Evolutionary conservation across 2,888 invertebrate genomes (phyloP).

Genomic region (Parnassius mnemosyne): DNA sequence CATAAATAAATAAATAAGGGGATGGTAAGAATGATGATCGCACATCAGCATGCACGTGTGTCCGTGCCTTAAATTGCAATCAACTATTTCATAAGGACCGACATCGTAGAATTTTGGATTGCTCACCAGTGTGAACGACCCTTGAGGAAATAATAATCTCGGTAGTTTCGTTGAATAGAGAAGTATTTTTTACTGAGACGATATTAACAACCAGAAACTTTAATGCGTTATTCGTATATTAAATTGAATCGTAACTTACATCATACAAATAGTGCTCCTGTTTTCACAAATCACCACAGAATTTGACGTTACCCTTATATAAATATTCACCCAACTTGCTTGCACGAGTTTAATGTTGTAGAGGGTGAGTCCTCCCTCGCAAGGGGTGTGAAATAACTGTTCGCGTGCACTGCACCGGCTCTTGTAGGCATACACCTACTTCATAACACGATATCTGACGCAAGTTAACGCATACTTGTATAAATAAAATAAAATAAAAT

Average conservation of each 20-base stretch:
- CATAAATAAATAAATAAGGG: no score
- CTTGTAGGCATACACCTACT: constrained; percentile 29
- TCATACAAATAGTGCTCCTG: constrained; percentile 10
- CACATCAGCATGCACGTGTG: no score
- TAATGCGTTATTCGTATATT: constrained; percentile 1
- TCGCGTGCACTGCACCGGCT: constrained; percentile 45
- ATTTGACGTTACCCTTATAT: constrained; percentile 27
- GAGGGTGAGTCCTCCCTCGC: constrained; percentile 44
- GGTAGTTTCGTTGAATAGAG: no score
- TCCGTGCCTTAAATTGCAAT: no score
- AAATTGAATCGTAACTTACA: constrained; percentile 15
- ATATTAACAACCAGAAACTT: no score
- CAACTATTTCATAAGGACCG: no score
- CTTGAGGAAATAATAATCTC: no score
- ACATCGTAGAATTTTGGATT: no score
- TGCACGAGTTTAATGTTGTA: constrained; percentile 21
- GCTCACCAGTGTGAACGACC: no score
- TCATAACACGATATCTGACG: constrained; percentile 24
- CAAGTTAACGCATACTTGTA: neutral
- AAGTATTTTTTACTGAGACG: no score
- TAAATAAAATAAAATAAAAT: no score
- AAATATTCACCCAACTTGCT: constrained; percentile 27
- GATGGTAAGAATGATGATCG: no score
- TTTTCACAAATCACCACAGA: constrained; percentile 45
- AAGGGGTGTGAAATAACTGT: constrained; percentile 66